Conservation (phyloP, 2,797 vertebrate species). For the Phylloscopus collybita region DNA sequence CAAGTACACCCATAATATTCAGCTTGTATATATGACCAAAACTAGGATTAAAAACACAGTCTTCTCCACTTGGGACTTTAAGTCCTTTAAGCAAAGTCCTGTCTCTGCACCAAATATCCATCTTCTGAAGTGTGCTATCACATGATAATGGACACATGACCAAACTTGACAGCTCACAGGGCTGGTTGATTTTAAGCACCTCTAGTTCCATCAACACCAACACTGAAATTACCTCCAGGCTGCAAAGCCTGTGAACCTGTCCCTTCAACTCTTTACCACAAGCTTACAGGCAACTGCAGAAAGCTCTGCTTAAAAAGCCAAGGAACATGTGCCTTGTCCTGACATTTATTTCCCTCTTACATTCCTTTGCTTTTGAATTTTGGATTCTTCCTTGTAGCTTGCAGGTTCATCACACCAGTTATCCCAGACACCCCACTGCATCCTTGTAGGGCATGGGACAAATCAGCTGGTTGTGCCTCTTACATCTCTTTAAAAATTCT, state of each 20-base stretch:
- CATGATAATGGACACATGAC: neutral
- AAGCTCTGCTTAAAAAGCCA: neutral
- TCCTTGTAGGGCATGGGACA: neutral
- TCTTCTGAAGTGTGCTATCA: neutral
- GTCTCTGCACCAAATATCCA: neutral
- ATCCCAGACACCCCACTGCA: neutral
- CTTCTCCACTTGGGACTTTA: neutral
- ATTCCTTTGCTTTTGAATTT: neutral
- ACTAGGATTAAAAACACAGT: neutral
- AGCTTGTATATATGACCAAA: neutral
- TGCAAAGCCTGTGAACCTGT: neutral
- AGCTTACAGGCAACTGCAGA: neutral
- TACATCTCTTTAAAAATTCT: neutral
- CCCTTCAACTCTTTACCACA: neutral
- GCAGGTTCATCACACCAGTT: neutral
- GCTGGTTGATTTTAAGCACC: neutral
- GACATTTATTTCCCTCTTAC: neutral
- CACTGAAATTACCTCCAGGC: neutral
- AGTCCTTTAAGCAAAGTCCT: neutral
- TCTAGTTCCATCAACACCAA: neutral
- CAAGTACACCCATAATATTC: neutral
- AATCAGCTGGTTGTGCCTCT: neutral
- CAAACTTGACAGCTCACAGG: neutral
- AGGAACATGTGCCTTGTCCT: neutral
- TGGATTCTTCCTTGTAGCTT: neutral